Evolutionary conservation across 2,113 vertebrate genomes (phyloP).

Genomic region (Patagioenas fasciata): DNA sequence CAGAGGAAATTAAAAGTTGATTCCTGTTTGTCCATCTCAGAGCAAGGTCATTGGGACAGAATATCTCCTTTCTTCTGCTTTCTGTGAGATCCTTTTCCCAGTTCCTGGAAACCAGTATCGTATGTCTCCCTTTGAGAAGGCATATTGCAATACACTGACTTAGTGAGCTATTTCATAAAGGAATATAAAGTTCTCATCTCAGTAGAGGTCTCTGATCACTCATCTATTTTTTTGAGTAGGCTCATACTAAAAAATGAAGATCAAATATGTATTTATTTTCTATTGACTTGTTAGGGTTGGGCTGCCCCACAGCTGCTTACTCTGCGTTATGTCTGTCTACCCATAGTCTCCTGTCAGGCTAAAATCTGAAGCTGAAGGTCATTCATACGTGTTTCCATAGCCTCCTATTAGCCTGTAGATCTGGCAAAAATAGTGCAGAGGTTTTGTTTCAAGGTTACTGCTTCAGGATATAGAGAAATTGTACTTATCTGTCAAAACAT

Average conservation of each 20-base stretch:
- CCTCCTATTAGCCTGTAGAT: background rate
- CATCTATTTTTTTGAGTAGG: background rate
- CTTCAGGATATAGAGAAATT: background rate
- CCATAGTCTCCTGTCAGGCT: background rate
- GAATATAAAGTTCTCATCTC: background rate
- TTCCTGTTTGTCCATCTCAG: background rate
- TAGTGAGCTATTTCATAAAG: background rate
- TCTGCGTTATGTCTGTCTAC: background rate
- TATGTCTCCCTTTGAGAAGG: background rate
- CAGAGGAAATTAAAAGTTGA: background rate
- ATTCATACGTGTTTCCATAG: rapidly evolving
- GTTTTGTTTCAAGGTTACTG: background rate
- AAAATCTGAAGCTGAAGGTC: background rate
- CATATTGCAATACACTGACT: background rate
- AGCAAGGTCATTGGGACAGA: background rate
- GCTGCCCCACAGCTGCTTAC: background rate
- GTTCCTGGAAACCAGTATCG: background rate
- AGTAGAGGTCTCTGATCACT: background rate
- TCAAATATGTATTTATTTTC: background rate
- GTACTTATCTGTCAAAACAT: background rate
- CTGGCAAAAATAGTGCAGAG: background rate
- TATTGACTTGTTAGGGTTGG: background rate
- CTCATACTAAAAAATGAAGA: background rate
- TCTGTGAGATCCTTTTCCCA: background rate
- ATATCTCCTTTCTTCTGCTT: background rate